phyloP scores from a whole-genome alignment of 2,888 invertebrate species.

The Helicoverpa assulta region DNA sequence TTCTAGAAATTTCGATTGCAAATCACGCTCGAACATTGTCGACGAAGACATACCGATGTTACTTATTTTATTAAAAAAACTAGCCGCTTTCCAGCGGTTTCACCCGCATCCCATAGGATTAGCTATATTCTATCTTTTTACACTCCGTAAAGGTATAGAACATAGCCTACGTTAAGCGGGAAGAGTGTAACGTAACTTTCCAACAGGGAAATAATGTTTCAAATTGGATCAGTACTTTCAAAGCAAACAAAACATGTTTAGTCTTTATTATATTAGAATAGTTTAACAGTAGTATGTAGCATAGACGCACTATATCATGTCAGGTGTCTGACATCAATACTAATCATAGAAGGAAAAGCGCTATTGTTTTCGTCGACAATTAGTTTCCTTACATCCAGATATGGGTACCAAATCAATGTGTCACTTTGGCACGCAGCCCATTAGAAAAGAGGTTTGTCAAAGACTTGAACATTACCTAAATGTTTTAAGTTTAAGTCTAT shows the following conservation, averaged over 20 bases:
- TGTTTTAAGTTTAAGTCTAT: constrained; percentile 14
- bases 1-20: constrained; percentile 5
- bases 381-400: constrained; percentile 8
- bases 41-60: constrained; percentile 19
- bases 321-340: constrained; percentile 27
- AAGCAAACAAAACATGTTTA: too few relatives aligned
- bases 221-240: too few relatives aligned
- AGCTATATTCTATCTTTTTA: too few relatives aligned
- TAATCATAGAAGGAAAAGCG: constrained; percentile 14
- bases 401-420: constrained; percentile 19
- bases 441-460: constrained; percentile 6
- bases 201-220: too few relatives aligned
- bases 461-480: constrained; percentile 14
- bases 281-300: constrained; percentile 15
- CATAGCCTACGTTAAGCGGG: too few relatives aligned
- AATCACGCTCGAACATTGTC: background rate
- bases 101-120: too few relatives aligned
- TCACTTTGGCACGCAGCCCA: constrained; percentile 22
- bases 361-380: constrained; percentile 46
- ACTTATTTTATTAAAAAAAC: constrained; percentile 3
- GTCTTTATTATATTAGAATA: too few relatives aligned
- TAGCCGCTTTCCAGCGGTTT: too few relatives aligned
- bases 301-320: constrained; percentile 10
- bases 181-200: too few relatives aligned
- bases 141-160: too few relatives aligned